A percentile compares a stretch with the other conserved stretches of the same genome.
phyloP scores from a whole-genome alignment of 2,888 invertebrate genomes.

The Drosophila subsilvestris region DNA sequence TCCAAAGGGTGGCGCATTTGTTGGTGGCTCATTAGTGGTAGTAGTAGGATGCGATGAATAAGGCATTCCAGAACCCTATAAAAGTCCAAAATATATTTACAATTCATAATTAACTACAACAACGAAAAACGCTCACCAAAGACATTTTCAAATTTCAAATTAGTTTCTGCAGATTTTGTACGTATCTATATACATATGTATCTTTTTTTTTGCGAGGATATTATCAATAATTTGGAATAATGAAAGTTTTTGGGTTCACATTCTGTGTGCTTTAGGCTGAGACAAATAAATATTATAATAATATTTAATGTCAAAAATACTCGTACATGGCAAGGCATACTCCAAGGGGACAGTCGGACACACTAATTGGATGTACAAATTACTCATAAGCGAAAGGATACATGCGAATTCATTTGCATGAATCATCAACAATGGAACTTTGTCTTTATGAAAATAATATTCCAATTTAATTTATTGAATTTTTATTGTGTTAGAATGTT shows the following conservation, averaged over 20 bases:
- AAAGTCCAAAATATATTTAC: slow-evolving; percentile 60
- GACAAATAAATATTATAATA: neutral
- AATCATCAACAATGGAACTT: no score
- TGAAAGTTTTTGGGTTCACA: neutral
- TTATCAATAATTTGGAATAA: neutral
- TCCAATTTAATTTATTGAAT: no score
- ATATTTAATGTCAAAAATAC: neutral
- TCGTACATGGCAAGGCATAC: neutral
- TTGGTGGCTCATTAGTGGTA: slow-evolving; percentile 63
- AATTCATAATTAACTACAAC: neutral
- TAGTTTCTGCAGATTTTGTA: no score
- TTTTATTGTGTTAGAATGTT: no score
- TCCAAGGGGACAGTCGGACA: neutral
- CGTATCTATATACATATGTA: no score
- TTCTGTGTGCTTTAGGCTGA: neutral
- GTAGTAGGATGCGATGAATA: slow-evolving; percentile 66
- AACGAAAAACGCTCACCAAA: neutral
- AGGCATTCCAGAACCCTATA: slow-evolving; percentile 84
- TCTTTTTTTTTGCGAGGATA: neutral
- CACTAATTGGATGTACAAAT: neutral
- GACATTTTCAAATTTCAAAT: neutral
- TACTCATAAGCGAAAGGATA: neutral
- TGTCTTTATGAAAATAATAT: neutral
- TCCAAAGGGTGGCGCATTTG: slow-evolving; percentile 79
- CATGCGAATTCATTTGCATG: no score